Evolutionary conservation across 2,113 vertebrate species (phyloP), one percentile per base, ranked within the genome.

Genomic region (Elephantulus edwardii): DNA sequence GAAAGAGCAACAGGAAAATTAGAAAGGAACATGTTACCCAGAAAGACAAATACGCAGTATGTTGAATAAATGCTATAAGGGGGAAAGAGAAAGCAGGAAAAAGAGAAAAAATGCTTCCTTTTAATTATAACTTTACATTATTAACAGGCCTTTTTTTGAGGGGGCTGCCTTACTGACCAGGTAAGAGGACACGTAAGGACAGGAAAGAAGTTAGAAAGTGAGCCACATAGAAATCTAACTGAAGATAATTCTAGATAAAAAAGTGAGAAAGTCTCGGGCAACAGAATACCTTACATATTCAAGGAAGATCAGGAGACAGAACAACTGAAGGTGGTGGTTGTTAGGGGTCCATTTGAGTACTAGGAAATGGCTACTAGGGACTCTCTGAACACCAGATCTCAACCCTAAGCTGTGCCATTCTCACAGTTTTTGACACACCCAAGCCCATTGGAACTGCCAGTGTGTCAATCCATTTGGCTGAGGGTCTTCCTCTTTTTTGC

Each of bases 1-100:
- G 9, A 78, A 46, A 91, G 46, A 87, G 38, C 28, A 87, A 74
- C 38, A 82, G 88, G 83, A 90, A 76, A 88, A 68, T 54, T 56
- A 75, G 35, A n/a, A 6, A 77, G 80, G 62, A 83, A 46, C 24
- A 50, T 86, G 3, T n/a, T 3, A 79, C 72, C 56, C 8, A 52
- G 48, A 76, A 88, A 68, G 17, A n/a, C 46, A 83, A 83, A 75
- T 48, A 83, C 17, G 62, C n/a, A 50, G 10, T 71, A 22, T 28
- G 13, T 7, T 50, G 85, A 83, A 28, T 60, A 83, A 79, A 33
- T 42, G 8, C 30, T 76, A 22, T 64, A n/a, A n/a, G n/a, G 38
- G 19, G 20, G n/a, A 14, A 88, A 72, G 87, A 52, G 33, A 86
- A 72, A 71, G 38, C 26, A 77, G 5, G 20, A 46, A 5, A 70